phyloP scores from a whole-genome alignment of 2,797 vertebrate genomes.

The Falco columbarius region DNA sequence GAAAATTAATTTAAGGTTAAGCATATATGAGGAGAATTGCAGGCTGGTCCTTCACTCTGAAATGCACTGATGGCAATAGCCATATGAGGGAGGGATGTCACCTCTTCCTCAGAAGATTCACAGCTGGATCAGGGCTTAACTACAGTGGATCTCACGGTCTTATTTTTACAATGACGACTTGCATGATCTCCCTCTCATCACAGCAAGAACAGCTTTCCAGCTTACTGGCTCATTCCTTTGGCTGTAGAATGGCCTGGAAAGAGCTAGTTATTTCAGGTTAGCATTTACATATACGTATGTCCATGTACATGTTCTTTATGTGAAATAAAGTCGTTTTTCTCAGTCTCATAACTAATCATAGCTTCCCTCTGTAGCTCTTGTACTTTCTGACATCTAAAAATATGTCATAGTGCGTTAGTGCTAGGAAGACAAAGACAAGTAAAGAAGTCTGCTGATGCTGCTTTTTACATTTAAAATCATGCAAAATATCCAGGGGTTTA shows the following conservation, averaged over 20 bases:
- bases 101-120: background rate
- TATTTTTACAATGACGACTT: background rate
- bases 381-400: conserved; percentile 28
- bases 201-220: background rate
- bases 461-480: conserved; percentile 23
- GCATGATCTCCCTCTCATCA: background rate
- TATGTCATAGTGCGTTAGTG: conserved; percentile 10
- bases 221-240: background rate
- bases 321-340: background rate
- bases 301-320: background rate
- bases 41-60: background rate
- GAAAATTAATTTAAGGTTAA: background rate
- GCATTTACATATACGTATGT: background rate
- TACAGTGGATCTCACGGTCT: background rate
- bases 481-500: background rate
- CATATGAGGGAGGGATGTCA: background rate
- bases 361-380: conserved; percentile 15
- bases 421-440: conserved; percentile 34
- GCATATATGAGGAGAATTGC: background rate
- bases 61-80: background rate
- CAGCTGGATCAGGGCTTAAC: background rate
- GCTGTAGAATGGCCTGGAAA: background rate
- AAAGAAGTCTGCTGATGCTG: conserved; percentile 43
- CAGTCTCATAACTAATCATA: background rate
- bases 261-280: background rate